Evolutionary conservation across 2,113 vertebrate genomes (phyloP), one percentile per base, ranked within the genome.

Genomic region (Odocoileus virginianus): DNA sequence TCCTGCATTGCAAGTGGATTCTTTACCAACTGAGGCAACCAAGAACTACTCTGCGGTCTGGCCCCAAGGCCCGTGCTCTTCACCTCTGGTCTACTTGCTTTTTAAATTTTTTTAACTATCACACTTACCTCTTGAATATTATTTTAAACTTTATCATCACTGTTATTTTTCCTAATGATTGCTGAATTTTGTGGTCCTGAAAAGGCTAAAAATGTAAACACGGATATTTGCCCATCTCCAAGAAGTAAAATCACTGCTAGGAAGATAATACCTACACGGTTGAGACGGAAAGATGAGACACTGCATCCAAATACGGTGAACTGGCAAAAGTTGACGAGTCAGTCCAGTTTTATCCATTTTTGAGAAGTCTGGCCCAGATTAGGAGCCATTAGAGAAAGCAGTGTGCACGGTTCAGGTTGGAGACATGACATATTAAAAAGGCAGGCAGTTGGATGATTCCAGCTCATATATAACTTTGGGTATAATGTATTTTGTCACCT

Each of bases 401-500:
- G 50, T 28, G 2, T 78, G 13, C 52, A 54, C 16, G 17, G 40
- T 60, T 94, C 36, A 64, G 52, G 30, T 16, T 97, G 94, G 76
- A 97, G 57, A 55, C 16, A 33, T 40, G 36, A 71, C 17, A 45
- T 89, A 85, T 82, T 92, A 89, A 76, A 91, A 96, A 91, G 76
- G 36, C 21, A 96, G 81, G 71, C 60, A 81, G 58, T 19, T 64
- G 52, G 87, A 86, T 97, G 60, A 91, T 86, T 93, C 12, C 45
- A 86, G 58, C 19, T 95, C 88, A 84, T 89, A 43, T 64, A 83
- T 96, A 92, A 64, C 74, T 88, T 91, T 92, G 52, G n/a, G 23
- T 87, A 58, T 96, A 91, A 95, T 95, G 94, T 85, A 95, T 97
- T 94, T 78, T 96, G 89, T 96, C 90, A 95, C 64, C 60, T 90